Evolutionary conservation across 2,797 vertebrate species (phyloP).

Genomic region (Mus caroli): DNA sequence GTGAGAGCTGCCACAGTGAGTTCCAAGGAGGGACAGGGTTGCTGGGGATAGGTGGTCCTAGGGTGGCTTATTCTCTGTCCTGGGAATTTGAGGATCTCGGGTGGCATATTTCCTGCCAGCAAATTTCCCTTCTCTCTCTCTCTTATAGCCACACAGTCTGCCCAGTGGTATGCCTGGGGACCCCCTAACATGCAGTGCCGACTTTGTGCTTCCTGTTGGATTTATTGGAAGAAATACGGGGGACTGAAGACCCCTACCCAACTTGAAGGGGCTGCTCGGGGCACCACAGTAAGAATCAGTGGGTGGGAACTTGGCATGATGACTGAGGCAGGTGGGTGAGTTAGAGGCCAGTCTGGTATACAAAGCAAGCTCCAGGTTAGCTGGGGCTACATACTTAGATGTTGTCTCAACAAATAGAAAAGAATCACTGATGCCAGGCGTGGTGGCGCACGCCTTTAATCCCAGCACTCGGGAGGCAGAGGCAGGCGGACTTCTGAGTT

Average conservation of each 20-base stretch:
- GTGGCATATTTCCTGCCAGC: not conserved
- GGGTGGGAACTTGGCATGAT: not conserved
- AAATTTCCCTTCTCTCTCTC: fast-evolving
- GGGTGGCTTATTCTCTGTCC: not conserved
- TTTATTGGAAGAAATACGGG: slow-evolving; percentile 98
- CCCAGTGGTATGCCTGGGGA: slow-evolving; percentile 98
- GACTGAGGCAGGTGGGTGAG: not conserved
- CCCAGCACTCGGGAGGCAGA: too few relatives aligned
- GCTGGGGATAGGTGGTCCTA: not conserved
- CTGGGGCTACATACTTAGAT: not conserved
- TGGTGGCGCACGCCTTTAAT: too few relatives aligned
- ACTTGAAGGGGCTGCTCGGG: slow-evolving; percentile 94
- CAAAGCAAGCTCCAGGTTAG: not conserved
- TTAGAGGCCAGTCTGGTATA: not conserved
- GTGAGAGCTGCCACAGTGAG: slow-evolving; percentile 98
- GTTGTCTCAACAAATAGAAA: not conserved
- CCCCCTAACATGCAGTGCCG: slow-evolving; percentile 98
- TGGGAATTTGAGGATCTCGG: slow-evolving; percentile 74
- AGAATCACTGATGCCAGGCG: too few relatives aligned
- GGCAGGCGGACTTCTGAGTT: too few relatives aligned
- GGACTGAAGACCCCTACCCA: slow-evolving; percentile 97
- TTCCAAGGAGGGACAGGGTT: slow-evolving; percentile 49
- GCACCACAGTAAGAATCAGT: slow-evolving; percentile 90
- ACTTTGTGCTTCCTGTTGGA: slow-evolving; percentile 97
- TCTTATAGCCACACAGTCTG: slow-evolving; percentile 93